phyloP scores from a whole-genome alignment of 1,140 invertebrate genomes.

The Gryon sp. region DNA sequence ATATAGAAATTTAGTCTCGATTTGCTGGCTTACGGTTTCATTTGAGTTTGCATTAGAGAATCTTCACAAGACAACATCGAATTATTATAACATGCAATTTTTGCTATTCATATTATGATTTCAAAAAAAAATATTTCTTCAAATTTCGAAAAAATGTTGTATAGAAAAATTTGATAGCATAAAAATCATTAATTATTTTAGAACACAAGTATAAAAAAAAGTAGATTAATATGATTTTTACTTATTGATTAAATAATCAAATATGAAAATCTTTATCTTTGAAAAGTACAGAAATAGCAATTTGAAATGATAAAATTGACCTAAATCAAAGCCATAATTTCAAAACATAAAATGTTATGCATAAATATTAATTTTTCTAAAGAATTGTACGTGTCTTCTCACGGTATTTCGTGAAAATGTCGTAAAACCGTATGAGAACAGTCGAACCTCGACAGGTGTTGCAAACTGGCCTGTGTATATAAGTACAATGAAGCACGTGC shows the following conservation, averaged over 20 bases:
- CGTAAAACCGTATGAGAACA: constrained; percentile 57
- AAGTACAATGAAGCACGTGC: constrained; percentile 61
- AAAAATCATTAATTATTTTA: too few species aligned
- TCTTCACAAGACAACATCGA: constrained; percentile 14
- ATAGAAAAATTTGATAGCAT: too few species aligned
- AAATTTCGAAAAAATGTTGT: too few species aligned
- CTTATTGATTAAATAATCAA: too few species aligned
- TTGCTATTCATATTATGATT: too few species aligned
- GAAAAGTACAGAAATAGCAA: background rate
- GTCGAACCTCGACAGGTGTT: constrained; percentile 57
- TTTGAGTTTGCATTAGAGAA: constrained; percentile 20
- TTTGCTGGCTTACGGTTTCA: constrained; percentile 31
- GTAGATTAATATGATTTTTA: too few species aligned
- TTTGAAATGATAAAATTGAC: background rate
- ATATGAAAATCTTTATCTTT: too few species aligned
- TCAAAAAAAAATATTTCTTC: too few species aligned
- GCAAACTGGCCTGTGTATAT: constrained; percentile 52
- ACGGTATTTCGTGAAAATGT: constrained; percentile 57
- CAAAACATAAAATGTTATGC: constrained; percentile 19
- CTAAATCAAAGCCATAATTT: constrained; percentile 11
- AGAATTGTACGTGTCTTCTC: constrained; percentile 34
- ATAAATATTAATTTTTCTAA: constrained; percentile 41
- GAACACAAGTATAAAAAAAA: too few species aligned
- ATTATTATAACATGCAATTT: too few species aligned
- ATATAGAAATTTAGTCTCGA: constrained; percentile 20